Conservation (phyloP, 2,888 invertebrate genomes). For the Epinotia nisella region DNA sequence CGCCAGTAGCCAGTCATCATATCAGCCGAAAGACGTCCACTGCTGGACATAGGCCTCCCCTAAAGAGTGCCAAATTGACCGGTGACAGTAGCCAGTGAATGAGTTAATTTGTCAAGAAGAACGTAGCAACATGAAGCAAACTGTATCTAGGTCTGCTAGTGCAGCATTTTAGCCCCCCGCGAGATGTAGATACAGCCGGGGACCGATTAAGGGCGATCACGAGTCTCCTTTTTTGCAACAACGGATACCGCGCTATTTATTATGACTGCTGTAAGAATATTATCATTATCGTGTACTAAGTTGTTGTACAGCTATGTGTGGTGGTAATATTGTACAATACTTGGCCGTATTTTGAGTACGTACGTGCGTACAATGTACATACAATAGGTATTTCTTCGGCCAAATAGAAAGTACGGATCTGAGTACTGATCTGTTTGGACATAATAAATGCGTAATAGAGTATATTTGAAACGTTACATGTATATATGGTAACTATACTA, state of each 20-base stretch:
- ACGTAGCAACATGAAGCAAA: neutral
- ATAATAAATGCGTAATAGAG: too few relatives aligned
- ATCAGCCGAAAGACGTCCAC: too few relatives aligned
- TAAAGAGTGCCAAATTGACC: too few relatives aligned
- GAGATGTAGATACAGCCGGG: conserved; percentile 51
- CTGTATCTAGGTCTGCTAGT: neutral
- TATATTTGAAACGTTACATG: too few relatives aligned
- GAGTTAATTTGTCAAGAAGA: neutral
- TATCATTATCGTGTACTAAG: conserved; percentile 38
- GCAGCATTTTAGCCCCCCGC: conserved; percentile 60
- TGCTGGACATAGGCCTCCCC: too few relatives aligned
- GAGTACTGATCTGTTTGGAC: neutral
- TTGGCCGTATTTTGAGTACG: neutral
- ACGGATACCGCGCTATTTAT: conserved; percentile 47
- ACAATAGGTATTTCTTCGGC: too few relatives aligned
- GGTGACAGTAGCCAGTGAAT: too few relatives aligned
- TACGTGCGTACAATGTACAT: too few relatives aligned
- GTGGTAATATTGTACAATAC: neutral
- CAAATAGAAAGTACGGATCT: neutral
- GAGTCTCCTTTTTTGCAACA: conserved; percentile 61
- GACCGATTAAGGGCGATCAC: conserved; percentile 61
- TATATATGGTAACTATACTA: too few relatives aligned
- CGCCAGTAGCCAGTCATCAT: too few relatives aligned
- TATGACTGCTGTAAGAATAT: conserved; percentile 44
- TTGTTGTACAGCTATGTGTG: conserved; percentile 8